These are phyloP conservation scores for Agriopis aurantiaria DNA, from an alignment of 2,888 invertebrate genomes.

Conservation along the genomic window DNA sequence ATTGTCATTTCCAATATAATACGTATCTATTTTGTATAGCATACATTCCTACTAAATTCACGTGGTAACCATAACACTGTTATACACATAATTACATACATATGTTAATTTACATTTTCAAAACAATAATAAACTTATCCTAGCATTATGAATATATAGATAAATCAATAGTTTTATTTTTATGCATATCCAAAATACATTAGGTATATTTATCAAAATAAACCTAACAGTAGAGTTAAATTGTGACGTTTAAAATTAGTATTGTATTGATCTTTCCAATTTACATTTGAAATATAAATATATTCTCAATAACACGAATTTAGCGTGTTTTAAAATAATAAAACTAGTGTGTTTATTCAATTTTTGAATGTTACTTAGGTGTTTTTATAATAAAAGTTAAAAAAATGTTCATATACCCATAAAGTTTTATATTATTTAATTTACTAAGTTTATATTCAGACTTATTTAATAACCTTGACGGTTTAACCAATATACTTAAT, in stretches of 20 bases:
- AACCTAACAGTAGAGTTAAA: conserved; percentile 22
- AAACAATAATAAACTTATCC: no score
- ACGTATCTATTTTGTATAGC: neutral
- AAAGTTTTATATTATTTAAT: conserved; percentile 49
- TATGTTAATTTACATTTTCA: neutral
- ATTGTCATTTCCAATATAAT: neutral
- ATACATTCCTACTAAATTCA: neutral
- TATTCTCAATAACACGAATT: conserved; percentile 23
- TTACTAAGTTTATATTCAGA: conserved; percentile 38
- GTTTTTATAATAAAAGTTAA: conserved; percentile 77
- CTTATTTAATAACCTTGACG: conserved; percentile 2
- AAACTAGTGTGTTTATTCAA: conserved; percentile 27
- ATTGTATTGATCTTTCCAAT: neutral
- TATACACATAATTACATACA: neutral
- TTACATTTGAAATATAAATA: conserved; percentile 9
- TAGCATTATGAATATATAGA: no score
- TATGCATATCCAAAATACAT: neutral
- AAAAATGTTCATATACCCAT: conserved; percentile 82
- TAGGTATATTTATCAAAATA: neutral
- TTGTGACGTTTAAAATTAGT: conserved; percentile 31
- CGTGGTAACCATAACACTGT: neutral
- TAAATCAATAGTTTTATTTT: no score
- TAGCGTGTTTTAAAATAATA: conserved; percentile 51
- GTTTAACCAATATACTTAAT: conserved; percentile 11
- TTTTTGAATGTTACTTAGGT: conserved; percentile 52